phyloP scores from a whole-genome alignment of 2,797 vertebrate genomes.

The Chiloscyllium punctatum region DNA sequence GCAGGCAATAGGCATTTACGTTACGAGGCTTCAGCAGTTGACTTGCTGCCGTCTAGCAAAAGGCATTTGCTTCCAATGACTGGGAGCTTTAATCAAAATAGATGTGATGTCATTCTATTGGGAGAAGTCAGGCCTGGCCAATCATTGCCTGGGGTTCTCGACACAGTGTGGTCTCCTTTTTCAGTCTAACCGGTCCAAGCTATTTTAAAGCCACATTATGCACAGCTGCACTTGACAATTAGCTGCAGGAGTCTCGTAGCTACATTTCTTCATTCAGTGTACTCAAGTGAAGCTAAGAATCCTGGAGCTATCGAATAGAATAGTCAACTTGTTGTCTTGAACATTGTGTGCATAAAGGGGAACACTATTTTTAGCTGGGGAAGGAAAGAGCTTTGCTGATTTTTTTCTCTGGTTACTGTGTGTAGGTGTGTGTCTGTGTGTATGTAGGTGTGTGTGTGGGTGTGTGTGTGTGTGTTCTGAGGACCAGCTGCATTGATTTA shows the following conservation, averaged over 20 bases:
- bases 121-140: conserved; percentile 50
- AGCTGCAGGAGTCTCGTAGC: conserved; percentile 52
- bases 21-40: background rate
- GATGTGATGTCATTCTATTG: conserved; percentile 64
- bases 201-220: conserved; percentile 67
- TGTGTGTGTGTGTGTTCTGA: background rate
- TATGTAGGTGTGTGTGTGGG: background rate
- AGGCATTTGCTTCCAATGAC: conserved; percentile 35
- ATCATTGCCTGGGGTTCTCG: conserved; percentile 60
- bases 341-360: background rate
- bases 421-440: background rate
- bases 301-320: background rate
- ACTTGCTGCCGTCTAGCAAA: conserved; percentile 10
- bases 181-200: conserved; percentile 64
- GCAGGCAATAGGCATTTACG: background rate
- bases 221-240: conserved; percentile 71
- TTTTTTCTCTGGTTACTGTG: background rate
- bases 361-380: background rate
- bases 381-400: background rate
- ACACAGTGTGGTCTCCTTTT: conserved; percentile 74
- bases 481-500: background rate
- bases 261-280: conserved; percentile 38
- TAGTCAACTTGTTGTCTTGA: background rate
- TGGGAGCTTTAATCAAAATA: conserved; percentile 60
- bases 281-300: background rate